These are phyloP conservation scores for Apotomis betuletana DNA, from an alignment of 2,888 invertebrate species.

Conservation along the genomic window DNA sequence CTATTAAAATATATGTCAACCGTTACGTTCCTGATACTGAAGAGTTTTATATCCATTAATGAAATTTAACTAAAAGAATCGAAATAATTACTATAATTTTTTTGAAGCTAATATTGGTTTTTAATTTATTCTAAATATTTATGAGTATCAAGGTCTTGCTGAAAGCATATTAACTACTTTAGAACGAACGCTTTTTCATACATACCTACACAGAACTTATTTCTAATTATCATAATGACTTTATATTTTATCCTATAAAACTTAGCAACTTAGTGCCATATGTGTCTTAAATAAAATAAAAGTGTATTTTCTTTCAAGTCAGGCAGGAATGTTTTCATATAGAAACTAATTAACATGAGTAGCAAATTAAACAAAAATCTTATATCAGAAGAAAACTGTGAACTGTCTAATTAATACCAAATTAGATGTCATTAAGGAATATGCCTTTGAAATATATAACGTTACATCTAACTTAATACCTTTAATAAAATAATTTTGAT, in stretches of 20 bases:
- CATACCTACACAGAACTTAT: constrained; percentile 40
- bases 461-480: constrained; percentile 17
- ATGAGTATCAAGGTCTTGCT: constrained; percentile 52
- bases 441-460: constrained; percentile 5
- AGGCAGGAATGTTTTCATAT: neutral
- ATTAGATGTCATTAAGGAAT: neutral
- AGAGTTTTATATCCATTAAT: no score
- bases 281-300: neutral
- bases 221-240: constrained; percentile 7
- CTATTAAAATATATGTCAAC: no score
- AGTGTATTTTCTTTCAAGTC: neutral
- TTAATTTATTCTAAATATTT: constrained; percentile 43
- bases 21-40: no score
- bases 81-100: no score
- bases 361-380: neutral
- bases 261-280: neutral
- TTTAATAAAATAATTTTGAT: constrained; percentile 15
- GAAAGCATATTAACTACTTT: constrained; percentile 77
- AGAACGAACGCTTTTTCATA: constrained; percentile 77
- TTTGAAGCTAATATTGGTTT: neutral
- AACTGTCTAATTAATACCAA: neutral
- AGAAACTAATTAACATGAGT: neutral
- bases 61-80: no score
- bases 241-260: neutral
- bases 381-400: neutral